A percentile compares a stretch with the other conserved stretches of the same genome.
Evolutionary conservation across 1,140 invertebrate species (phyloP).

Genomic region (Oppia nitens): DNA sequence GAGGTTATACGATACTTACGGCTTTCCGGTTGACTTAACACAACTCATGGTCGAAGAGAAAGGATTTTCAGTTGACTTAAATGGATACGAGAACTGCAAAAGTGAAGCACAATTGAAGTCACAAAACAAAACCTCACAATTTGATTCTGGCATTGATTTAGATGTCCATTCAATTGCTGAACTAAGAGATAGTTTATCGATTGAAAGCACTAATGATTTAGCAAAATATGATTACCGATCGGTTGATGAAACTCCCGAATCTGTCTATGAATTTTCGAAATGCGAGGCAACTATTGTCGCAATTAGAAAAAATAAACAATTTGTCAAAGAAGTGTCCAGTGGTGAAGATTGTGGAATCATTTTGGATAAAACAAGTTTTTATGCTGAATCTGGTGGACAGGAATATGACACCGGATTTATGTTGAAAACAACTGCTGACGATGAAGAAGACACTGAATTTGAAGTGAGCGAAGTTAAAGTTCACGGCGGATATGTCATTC

Average conservation of each 20-base stretch:
- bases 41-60: slow-evolving; percentile 95
- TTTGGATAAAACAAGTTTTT: slow-evolving; percentile 75
- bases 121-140: slow-evolving; percentile 57
- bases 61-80: slow-evolving; percentile 68
- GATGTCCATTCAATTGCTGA: slow-evolving; percentile 92
- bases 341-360: slow-evolving; percentile 84
- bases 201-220: slow-evolving; percentile 72
- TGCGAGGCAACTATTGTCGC: slow-evolving; percentile 36
- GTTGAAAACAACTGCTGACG: slow-evolving; percentile 64
- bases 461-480: slow-evolving; percentile 88
- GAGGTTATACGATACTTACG: slow-evolving; percentile 96
- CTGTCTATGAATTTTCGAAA: slow-evolving; percentile 43
- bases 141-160: slow-evolving; percentile 63
- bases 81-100: slow-evolving; percentile 75
- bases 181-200: slow-evolving; percentile 49
- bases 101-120: slow-evolving; percentile 66
- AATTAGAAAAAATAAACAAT: slow-evolving; percentile 55
- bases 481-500: slow-evolving; percentile 84
- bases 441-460: slow-evolving; percentile 59
- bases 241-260: slow-evolving; percentile 35
- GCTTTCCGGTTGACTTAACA: slow-evolving; percentile 94
- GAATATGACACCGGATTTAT: slow-evolving; percentile 93
- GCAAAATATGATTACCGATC: slow-evolving; percentile 78
- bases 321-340: slow-evolving; percentile 61
- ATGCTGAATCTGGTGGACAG: slow-evolving; percentile 94